Base-by-base conservation (phyloP, 2,888 invertebrate species). In the Pedicia rivosa region DNA sequence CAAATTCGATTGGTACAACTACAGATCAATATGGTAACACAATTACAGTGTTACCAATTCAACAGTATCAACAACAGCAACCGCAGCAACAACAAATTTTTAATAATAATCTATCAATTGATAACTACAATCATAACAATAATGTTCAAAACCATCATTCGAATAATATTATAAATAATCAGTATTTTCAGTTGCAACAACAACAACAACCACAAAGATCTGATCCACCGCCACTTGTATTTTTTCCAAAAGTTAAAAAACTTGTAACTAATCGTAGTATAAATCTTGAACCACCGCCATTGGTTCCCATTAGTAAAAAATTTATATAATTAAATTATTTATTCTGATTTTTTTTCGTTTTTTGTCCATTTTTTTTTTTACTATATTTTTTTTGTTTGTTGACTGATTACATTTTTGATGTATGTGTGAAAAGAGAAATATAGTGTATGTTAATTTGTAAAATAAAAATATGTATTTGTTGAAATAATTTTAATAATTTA, bases 151-250 rank as follows among this genome's bases (percentile, higher is more conserved):
- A 10, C 5, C 25, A 25, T 28, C 20, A 24, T 22, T 3, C 12
- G 9, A 28, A 22, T 9, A 15, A 10, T 16, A 17, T 10, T 3
- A 26, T 13, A 24, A 15, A n/a, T n/a, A n/a, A n/a, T n/a, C n/a
- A n/a, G n/a, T n/a, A n/a, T n/a, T n/a, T n/a, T n/a, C n/a, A n/a
- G n/a, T n/a, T n/a, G n/a, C n/a, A n/a, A n/a, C n/a, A n/a, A n/a
- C n/a, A n/a, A n/a, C n/a, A n/a, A n/a, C n/a, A n/a, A n/a, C n/a
- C n/a, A n/a, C n/a, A n/a, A n/a, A n/a, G n/a, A n/a, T n/a, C n/a
- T 10, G 45, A 45, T 27, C 50, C 50, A 2, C 50, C 50, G 5
- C 50, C 50, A 5, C 41, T 50, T 16, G 42, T 44, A 24, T 48
- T 49, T 26, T 41, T 47, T 25, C 46, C 48, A 13, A 40, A 34